These are phyloP conservation scores for Apogon talboti DNA, from an alignment of 2,797 vertebrate genomes.

Conservation along the genomic window DNA sequence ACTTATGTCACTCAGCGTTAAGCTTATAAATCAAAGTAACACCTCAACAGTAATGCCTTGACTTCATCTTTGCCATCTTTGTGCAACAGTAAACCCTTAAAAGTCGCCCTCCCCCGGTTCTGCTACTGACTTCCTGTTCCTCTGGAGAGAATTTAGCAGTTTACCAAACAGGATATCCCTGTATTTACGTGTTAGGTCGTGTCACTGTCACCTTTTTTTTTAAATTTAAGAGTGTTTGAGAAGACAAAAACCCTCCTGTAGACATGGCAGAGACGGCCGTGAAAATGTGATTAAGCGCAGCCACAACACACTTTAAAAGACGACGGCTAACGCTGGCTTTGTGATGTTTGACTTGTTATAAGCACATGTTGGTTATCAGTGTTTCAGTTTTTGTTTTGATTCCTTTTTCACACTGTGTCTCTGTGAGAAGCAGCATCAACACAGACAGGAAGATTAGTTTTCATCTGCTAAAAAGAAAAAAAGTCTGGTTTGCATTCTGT, in stretches of 20 bases:
- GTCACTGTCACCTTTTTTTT: conserved; percentile 37
- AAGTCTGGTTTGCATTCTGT: neutral
- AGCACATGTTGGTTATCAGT: neutral
- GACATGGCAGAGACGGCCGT: conserved; percentile 20
- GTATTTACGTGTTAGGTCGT: conserved; percentile 3
- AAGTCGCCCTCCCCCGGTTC: conserved; percentile 14
- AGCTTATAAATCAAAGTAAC: conserved; percentile 34
- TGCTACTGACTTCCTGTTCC: conserved; percentile 58
- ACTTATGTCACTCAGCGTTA: conserved; percentile 19
- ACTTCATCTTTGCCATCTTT: conserved; percentile 21
- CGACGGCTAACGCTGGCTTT: neutral
- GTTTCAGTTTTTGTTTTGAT: neutral
- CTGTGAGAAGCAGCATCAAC: neutral
- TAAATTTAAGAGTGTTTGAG: conserved; percentile 14
- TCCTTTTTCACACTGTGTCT: neutral
- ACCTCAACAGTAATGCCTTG: conserved; percentile 14
- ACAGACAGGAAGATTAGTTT: neutral
- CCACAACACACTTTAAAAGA: conserved; percentile 17
- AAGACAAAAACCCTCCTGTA: conserved; percentile 34
- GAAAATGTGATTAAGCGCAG: conserved; percentile 32
- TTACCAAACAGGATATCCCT: conserved; percentile 72
- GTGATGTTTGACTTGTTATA: neutral
- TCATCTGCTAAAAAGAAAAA: conserved; percentile 1
- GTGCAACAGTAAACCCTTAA: conserved; percentile 23
- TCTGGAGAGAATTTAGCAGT: conserved; percentile 42